Percentiles rank a stretch among this genome's conserved stretches.
phyloP scores from a whole-genome alignment of 2,797 vertebrate species.

The Brachyrhaphis roseni region DNA sequence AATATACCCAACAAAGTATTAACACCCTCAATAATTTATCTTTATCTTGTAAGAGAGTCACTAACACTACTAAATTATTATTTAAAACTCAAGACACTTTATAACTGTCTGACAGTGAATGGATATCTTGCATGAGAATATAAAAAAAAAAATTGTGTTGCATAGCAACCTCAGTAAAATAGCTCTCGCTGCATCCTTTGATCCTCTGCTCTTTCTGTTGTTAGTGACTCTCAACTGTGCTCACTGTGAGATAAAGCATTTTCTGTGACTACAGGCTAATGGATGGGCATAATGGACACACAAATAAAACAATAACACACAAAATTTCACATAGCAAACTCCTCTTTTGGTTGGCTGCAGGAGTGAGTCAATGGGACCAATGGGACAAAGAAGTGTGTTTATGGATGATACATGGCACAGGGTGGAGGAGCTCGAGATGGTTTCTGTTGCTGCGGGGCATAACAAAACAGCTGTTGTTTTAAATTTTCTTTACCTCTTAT shows the following conservation, averaged over 20 bases:
- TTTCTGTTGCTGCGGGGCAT: conserved; percentile 70
- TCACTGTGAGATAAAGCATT: conserved; percentile 33
- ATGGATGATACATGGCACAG: conserved; percentile 58
- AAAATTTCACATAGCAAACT: conserved; percentile 32
- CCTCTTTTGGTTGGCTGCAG: conserved; percentile 34
- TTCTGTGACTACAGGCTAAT: conserved; percentile 44
- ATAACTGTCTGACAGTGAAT: conserved; percentile 18
- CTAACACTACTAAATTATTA: neutral
- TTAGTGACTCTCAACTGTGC: conserved; percentile 27
- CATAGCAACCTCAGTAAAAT: conserved; percentile 37
- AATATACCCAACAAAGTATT: neutral
- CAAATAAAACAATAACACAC: conserved; percentile 13
- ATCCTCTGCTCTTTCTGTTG: conserved; percentile 30
- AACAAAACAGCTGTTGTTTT: conserved; percentile 60
- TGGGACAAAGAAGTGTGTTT: conserved; percentile 56
- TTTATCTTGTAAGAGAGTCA: conserved; percentile 6
- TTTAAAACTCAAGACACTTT: conserved; percentile 12
- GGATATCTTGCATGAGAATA: conserved; percentile 13
- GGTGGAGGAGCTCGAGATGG: conserved; percentile 49
- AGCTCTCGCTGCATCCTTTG: conserved; percentile 33
- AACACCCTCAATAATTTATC: conserved; percentile 13
- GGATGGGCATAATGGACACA: conserved; percentile 25
- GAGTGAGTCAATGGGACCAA: conserved; percentile 46
- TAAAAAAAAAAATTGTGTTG: conserved; percentile 32
- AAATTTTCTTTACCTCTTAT: conserved; percentile 62